Conservation (phyloP, 2,888 invertebrate genomes). For the Cheilosia vulpina region DNA sequence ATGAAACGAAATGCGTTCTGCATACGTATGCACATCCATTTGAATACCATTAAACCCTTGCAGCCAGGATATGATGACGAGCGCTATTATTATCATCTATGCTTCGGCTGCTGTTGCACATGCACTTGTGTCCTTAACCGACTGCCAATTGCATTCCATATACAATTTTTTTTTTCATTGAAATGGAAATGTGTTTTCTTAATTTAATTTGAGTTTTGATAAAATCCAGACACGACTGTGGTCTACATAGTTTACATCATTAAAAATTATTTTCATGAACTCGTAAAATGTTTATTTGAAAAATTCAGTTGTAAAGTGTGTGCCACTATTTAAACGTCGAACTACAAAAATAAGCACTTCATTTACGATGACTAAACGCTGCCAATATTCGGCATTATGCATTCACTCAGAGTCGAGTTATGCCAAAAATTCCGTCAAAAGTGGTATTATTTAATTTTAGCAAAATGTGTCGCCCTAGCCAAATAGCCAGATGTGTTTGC, state of each 20-base stretch:
- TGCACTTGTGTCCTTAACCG: slow-evolving; percentile 34
- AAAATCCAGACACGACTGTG: too few species aligned
- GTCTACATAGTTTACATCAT: background rate
- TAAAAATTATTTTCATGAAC: background rate
- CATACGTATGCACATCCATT: slow-evolving; percentile 40
- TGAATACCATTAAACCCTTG: slow-evolving; percentile 60
- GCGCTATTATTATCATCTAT: slow-evolving; percentile 30
- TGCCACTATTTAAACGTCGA: background rate
- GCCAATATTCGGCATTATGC: slow-evolving; percentile 30
- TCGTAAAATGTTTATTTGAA: slow-evolving; percentile 2
- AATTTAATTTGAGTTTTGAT: background rate
- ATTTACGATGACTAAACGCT: slow-evolving; percentile 15
- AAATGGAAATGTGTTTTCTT: background rate
- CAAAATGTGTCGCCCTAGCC: slow-evolving; percentile 43
- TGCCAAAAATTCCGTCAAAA: slow-evolving; percentile 42
- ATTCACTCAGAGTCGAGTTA: background rate
- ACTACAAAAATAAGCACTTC: slow-evolving; percentile 14
- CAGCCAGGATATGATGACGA: slow-evolving; percentile 12
- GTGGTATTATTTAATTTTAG: slow-evolving; percentile 15
- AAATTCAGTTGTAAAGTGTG: background rate
- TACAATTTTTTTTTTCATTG: too few species aligned
- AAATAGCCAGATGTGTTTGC: slow-evolving; percentile 16
- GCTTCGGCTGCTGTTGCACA: background rate
- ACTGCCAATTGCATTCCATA: slow-evolving; percentile 31
- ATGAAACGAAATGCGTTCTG: slow-evolving; percentile 49